phyloP scores from a whole-genome alignment of 2,113 vertebrate genomes.

The Nycticebus coucang region DNA sequence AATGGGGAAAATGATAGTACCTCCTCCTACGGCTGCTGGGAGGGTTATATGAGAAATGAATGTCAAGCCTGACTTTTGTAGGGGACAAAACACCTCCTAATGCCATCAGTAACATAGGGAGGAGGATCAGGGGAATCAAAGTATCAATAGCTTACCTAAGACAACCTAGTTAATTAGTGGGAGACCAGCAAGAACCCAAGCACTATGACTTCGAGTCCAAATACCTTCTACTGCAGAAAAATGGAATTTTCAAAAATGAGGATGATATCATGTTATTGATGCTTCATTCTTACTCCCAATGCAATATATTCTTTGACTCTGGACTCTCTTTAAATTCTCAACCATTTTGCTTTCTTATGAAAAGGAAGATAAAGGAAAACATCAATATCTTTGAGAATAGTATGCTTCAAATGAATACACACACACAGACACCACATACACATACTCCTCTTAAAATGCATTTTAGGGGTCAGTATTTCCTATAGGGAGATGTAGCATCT shows the following conservation, averaged over 20 bases:
- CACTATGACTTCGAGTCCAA: not conserved
- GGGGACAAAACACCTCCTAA: not conserved
- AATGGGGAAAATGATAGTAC: not conserved
- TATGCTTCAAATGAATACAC: not conserved
- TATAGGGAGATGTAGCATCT: conserved; percentile 58
- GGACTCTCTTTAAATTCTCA: conserved; percentile 33
- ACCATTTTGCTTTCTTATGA: conserved; percentile 29
- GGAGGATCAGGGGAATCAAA: not conserved
- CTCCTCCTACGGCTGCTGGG: not conserved
- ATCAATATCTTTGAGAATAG: not conserved
- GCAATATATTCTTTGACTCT: not conserved
- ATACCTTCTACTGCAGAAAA: conserved; percentile 31
- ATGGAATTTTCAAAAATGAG: conserved; percentile 25
- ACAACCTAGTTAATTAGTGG: not conserved
- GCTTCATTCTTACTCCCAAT: conserved; percentile 27
- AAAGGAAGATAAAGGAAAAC: conserved; percentile 12
- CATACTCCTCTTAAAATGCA: conserved; percentile 62
- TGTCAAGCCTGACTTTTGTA: not conserved
- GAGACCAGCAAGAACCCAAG: not conserved
- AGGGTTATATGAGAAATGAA: not conserved
- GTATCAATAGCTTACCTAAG: not conserved
- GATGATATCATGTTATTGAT: not conserved
- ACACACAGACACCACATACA: not conserved
- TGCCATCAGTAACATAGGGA: not conserved
- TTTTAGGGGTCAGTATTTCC: conserved; percentile 46